A percentile compares a stretch with the other conserved stretches of the same genome.
phyloP scores from a whole-genome alignment of 2,888 invertebrate genomes.

The Invenusta paracnida region DNA sequence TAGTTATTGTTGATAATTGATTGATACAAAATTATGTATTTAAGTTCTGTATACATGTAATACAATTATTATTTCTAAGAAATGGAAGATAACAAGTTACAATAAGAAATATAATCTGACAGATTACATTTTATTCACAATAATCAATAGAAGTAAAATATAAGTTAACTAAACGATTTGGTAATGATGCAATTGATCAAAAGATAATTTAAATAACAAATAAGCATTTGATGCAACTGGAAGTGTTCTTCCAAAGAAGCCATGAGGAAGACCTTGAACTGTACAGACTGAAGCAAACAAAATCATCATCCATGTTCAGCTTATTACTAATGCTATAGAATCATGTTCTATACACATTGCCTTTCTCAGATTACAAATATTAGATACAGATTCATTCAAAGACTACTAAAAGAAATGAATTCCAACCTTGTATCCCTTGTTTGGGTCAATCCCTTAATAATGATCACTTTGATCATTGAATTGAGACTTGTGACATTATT shows the following conservation, averaged over 20 bases:
- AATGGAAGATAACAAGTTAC: no score
- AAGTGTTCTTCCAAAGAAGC: neutral
- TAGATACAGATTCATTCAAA: neutral
- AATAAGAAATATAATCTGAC: no score
- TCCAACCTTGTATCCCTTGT: neutral
- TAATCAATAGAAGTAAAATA: neutral
- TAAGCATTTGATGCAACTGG: no score
- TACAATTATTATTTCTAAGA: no score
- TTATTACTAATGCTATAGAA: neutral
- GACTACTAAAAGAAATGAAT: neutral
- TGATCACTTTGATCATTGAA: neutral
- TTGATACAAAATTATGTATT: no score
- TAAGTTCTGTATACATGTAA: no score
- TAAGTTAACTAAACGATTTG: neutral
- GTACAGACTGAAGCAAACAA: neutral
- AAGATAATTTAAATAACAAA: no score
- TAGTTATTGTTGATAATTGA: no score
- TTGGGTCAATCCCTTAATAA: neutral
- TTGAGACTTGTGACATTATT: neutral
- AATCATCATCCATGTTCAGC: neutral
- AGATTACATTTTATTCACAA: no score
- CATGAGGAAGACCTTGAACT: neutral
- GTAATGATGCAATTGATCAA: neutral
- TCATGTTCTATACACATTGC: neutral
- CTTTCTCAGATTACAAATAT: neutral